Base-by-base conservation (phyloP, 2,113 vertebrate species). In the Sinosuthora webbiana region DNA sequence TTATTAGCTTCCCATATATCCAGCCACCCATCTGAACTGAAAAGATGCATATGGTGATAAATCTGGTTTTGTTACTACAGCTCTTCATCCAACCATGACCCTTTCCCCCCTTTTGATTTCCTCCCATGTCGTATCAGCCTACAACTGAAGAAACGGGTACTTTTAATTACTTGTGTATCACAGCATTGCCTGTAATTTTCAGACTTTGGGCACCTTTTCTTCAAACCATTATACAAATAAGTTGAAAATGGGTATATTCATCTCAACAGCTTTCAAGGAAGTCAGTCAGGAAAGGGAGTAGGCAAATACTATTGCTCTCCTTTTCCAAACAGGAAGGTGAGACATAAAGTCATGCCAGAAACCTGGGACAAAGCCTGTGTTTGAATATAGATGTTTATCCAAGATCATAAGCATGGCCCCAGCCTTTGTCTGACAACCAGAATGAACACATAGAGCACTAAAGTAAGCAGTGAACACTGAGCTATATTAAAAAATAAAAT, bases 381-480 rank as follows among this genome's bases (percentile, higher is more conserved):
- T 83, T 86, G 39, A 67, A 83, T 42, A 60, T 0, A 84, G 44
- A 30, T 45, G 31, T 83, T 90, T 89, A 81, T 53, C 65, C 27
- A 39, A n/a, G 22, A 64, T 41, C 30, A 35, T 31, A 86, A 78
- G 30, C 22, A 37, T 25, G 39, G 68, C 33, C 41, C 52, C 41
- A 86, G 59, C n/a, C 81, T 95, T 70, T 81, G 31, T 35, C 55
- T 82, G 63, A 62, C 55, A 93, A 42, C 30, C n/a, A 73, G n/a
- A 49, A 91, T 7, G 37, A 89, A 90, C 57, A 87, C 31, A 52
- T 57, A 57, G 4, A 57, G 39, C 39, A 78, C 41, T 89, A 76
- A 84, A 90, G 45, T 45, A 96, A 92, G 73, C 63, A 79, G 45
- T 41, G 37, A 92, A 83, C 92, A 37, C 79, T 80, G 59, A 87